Evolutionary conservation across 1,140 invertebrate species (phyloP), one percentile per base, ranked within the genome.

Genomic region (Caerostris darwini): DNA sequence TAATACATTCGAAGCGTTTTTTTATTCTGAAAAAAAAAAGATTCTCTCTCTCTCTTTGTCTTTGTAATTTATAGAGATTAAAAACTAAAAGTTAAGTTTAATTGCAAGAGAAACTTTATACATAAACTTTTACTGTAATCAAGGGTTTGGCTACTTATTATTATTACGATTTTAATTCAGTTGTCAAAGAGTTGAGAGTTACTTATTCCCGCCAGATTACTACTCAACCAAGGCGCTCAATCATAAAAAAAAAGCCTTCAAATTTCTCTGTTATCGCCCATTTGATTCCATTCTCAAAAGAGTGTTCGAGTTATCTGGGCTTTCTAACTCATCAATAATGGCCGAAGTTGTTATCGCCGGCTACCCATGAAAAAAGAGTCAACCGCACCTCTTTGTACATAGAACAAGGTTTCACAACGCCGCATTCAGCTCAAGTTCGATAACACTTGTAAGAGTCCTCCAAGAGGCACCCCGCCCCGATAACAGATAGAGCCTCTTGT

Each of bases 351-450:
- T 83, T 83, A 87, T 87, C 59, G 58, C 85, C n/a, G 58, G 6
- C 59, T 64, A 10, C n/a, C 19, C 58, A 87, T 61, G 57, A 87
- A 87, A 61, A 90, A 90, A 90, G 69, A 90, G 85, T 58, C 5
- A 90, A 81, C 89, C 89, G 89, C 89, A 81, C 89, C 89, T 81
- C 57, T 81, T 90, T 90, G 57, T 61, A 81, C 19, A 77, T 77
- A 19, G 89, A 81, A 90, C 69, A 90, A 90, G 19, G 57, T 90
- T 90, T 90, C 89, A 58, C 89, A 90, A 90, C 89, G 54, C 89
- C 50, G 34, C 61, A 87, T 87, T 87, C 59, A 87, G 14, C 85
- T 57, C 57, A 87, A 83, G 56, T 50, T 64, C 89, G 89, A 90
- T 90, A 90, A 58, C 89, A 90, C 89, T 77, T 90, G 89, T 87